Base-by-base conservation (phyloP, 1,140 invertebrate genomes). In the Theocolax elegans region DNA sequence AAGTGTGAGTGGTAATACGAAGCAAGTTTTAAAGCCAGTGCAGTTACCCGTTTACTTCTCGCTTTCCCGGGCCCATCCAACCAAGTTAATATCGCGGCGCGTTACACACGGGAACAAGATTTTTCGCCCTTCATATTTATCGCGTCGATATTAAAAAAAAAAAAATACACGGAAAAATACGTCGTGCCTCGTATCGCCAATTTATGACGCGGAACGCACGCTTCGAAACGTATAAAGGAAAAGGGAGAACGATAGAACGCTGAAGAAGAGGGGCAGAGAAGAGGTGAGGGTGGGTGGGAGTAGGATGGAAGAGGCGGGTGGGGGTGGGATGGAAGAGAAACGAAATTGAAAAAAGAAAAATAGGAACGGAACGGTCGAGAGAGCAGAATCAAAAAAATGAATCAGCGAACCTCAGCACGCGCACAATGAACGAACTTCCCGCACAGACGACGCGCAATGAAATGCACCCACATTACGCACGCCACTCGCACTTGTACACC, bases 1-100 rank as follows among this genome's bases (percentile, higher is more conserved):
- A n/a, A 53, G 62, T 44, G 15, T 15, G 40, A 44, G 19, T 1
- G 29, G 40, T 9, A 25, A 56, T 38, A 56, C 8, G 38, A 56
- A 25, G 29, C 31, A 58, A 67, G 23, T 67, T 67, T 67, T 56
- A 67, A 56, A 56, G 27, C 64, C 64, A 17, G 58, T 17, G 40
- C n/a, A n/a, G n/a, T n/a, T n/a, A n/a, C n/a, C n/a, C n/a, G n/a
- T n/a, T 60, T 51, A 51, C 38, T 23, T 48, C 60, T 19, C 59
- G 35, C 46, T 51, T 21, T 21, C 23, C 15, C 17, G 10, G 6
- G 19, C 23, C n/a, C 49, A 38, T 54, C 1, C 31, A 17, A 8
- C 44, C 42, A 42, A 68, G 54, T 58, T 67, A 46, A 58, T 58
- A 67, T 46, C 25, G 19, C 54, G 29, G 42, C 13, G 19, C 29